Base-by-base conservation (phyloP, 1,140 invertebrate genomes). In the Nautilus pompilius region DNA sequence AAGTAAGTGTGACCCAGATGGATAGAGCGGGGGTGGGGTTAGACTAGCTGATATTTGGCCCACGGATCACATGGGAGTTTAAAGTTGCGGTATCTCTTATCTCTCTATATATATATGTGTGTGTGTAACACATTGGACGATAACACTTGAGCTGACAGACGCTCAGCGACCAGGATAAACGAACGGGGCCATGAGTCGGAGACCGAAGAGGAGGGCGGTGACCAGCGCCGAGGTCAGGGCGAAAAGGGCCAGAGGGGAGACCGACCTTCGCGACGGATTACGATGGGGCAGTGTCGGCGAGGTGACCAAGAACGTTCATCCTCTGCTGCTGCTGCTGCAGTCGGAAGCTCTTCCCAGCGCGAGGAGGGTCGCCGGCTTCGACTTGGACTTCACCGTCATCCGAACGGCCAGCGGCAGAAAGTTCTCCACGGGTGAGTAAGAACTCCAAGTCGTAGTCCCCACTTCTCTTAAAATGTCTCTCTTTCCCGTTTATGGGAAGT, bases 301-400 rank as follows among this genome's bases (percentile, higher is more conserved):
- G 30, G 67, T 67, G 10, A 57, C 63, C 3, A 70, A 70, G 46
- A 71, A 68, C 58, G 55, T 63, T 58, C 66, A 66, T 67, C 17
- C 15, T 54, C 69, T 68, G 0, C 46, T 76, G n/a, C 34, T 76
- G 15, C 51, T 54, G n/a, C 58, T 73, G 13, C 68, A 55, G 26
- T 74, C 75, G 4, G 66, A 72, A 24, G 58, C 61, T 17, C 60
- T 77, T 17, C 66, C 67, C 20, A 73, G 75, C 2, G 54, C 54
- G 28, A 34, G 46, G 17, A 79, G 77, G 67, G 61, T 79, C 13
- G 73, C 69, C 13, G 70, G 70, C 5, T 79, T 79, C 62, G 77
- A 80, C 56, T 77, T 81, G 5, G 79, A 81, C 63, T 79, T 77
- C 30, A 81, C 79, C 2, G 72, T 81, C 20, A 79, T 81, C 26